Evolutionary conservation across 2,888 invertebrate genomes (phyloP), one percentile per base, ranked within the genome.

Genomic region (Conomelus anceps): DNA sequence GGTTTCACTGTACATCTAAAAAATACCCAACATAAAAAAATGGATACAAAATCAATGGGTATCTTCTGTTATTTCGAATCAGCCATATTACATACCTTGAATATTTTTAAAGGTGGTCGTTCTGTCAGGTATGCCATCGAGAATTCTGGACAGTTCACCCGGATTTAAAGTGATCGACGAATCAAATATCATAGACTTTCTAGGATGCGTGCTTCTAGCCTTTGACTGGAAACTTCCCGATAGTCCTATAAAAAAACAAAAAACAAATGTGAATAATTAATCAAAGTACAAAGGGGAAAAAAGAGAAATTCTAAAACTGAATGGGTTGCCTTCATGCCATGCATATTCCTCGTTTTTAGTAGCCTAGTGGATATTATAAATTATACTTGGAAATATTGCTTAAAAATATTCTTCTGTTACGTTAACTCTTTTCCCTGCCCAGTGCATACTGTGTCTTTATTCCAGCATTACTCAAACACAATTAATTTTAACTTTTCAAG

Each of bases 121-220:
- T 20, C 22, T 88, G 22, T 88, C 34, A 13, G 34, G 86, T 11
- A 90, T 88, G 13, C 86, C 23, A 85, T 91, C 90, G 63, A 87
- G 34, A 34, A 91, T 26, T 22, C 63, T 23, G 3, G 90, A 89
- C 22, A 91, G 22, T 85, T 91, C 91, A 13, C 90, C 90, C 4
- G 90, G 90, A 4, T 29, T 84, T 34, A 90, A 88, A 23, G 90
- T 91, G n/a, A 91, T 88, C 20, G 90, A 90, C 17, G 89, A 88
- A 41, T 91, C 89, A 22, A 90, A 84, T 1, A 91, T 86, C 26
- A 88, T 89, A 23, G 90, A 90, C 84, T 89, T 89, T 84, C 89
- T 41, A 3, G 41, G 41, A 41, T 41, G 41, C 3, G 41, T 17
- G 17, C 41, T 6, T 17, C 41, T 41, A 3, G 41, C 17, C 17